Evolutionary conservation across 2,888 invertebrate species (phyloP).

Genomic region (Beris chalybata): DNA sequence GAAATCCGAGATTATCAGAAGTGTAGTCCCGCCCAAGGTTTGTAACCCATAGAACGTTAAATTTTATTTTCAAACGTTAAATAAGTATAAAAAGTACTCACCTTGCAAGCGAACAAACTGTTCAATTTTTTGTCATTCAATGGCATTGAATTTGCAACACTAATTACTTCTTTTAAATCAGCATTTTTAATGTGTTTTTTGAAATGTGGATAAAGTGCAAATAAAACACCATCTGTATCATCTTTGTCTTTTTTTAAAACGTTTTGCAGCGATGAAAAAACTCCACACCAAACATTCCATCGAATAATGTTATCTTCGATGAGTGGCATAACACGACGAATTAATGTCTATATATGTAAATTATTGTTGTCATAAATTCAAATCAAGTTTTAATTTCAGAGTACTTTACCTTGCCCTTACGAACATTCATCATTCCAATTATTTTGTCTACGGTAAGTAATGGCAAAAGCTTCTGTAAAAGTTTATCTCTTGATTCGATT

Average conservation of each 20-base stretch:
- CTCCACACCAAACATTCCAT: conserved; percentile 54
- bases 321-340: conserved; percentile 67
- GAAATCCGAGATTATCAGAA: too few species aligned
- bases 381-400: neutral
- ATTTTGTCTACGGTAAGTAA: conserved; percentile 71
- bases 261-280: conserved; percentile 52
- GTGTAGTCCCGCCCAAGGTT: too few species aligned
- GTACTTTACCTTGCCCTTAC: conserved; percentile 76
- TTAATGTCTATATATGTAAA: conserved; percentile 61
- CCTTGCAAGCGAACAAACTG: conserved; percentile 54
- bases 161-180: conserved; percentile 50
- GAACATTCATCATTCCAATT: conserved; percentile 71
- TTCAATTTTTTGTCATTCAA: conserved; percentile 52
- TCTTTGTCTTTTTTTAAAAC: conserved; percentile 55
- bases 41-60: too few species aligned
- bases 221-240: conserved; percentile 51
- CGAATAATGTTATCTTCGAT: conserved; percentile 50
- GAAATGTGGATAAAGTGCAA: conserved; percentile 53
- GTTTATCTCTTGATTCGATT: conserved; percentile 57
- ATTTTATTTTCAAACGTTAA: too few species aligned
- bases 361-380: neutral
- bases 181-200: conserved; percentile 51
- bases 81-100: conserved; percentile 42
- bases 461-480: conserved; percentile 67
- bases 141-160: conserved; percentile 49